Percentiles rank a stretch among this genome's conserved stretches.
Conservation (phyloP, 2,113 vertebrate species). For the Proterorhinus semilunaris region DNA sequence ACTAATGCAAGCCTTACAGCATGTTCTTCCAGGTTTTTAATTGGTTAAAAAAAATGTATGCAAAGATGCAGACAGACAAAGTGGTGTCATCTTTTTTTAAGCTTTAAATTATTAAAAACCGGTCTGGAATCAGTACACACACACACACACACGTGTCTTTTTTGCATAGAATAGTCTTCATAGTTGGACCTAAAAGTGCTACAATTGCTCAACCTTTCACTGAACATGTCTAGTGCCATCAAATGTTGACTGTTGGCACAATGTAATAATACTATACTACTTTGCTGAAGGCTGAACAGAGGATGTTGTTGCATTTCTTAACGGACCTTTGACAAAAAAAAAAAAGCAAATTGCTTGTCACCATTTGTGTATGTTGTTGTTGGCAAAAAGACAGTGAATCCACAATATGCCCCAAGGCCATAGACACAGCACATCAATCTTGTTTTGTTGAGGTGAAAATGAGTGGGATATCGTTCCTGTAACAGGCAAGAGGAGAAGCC, state of each 20-base stretch:
- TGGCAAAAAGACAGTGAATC: constrained; percentile 40
- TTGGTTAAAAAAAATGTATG: neutral
- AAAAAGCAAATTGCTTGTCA: constrained; percentile 46
- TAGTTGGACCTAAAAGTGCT: neutral
- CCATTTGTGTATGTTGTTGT: constrained; percentile 34
- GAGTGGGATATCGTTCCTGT: constrained; percentile 20
- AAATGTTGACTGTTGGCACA: constrained; percentile 6
- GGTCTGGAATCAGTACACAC: no score
- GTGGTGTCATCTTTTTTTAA: no score
- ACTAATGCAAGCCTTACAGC: no score
- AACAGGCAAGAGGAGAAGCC: constrained; percentile 26
- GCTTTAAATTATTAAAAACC: no score
- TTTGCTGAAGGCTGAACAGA: constrained; percentile 32
- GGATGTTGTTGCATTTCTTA: constrained; percentile 16
- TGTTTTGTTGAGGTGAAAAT: constrained; percentile 34
- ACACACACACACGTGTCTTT: no score
- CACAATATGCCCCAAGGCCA: constrained; percentile 42
- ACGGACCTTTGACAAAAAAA: constrained; percentile 42
- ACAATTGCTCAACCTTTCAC: constrained; percentile 24
- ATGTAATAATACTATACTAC: constrained; percentile 24
- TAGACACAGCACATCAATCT: constrained; percentile 53
- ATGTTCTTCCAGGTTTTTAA: no score
- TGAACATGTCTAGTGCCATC: neutral
- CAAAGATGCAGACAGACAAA: neutral
- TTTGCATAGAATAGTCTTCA: no score